Percentiles rank a stretch among this genome's conserved stretches.
Conservation (phyloP, 2,797 vertebrate species). For the Ctenopoma multispine region DNA sequence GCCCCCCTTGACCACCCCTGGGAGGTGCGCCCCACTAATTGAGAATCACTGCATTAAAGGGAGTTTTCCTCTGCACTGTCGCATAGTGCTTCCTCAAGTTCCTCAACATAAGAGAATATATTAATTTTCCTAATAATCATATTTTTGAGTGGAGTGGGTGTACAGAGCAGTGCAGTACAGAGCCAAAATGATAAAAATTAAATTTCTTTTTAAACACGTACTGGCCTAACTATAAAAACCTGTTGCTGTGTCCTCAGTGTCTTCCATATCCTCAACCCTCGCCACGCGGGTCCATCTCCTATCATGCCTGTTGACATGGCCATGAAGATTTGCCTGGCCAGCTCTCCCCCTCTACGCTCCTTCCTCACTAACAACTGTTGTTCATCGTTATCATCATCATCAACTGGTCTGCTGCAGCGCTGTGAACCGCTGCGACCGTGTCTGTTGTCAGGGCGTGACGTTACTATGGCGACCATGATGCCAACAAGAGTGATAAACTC, state of each 20-base stretch:
- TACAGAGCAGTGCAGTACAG: too few relatives aligned
- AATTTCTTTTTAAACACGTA: too few relatives aligned
- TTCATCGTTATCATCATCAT: slow-evolving; percentile 56
- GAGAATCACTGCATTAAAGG: too few relatives aligned
- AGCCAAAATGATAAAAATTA: too few relatives aligned
- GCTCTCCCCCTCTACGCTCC: slow-evolving; percentile 89
- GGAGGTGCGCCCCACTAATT: too few relatives aligned
- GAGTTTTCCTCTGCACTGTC: too few relatives aligned
- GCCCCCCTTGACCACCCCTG: too few relatives aligned
- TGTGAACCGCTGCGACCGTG: slow-evolving; percentile 83
- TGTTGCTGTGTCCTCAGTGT: slow-evolving; percentile 77
- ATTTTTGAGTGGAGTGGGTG: too few relatives aligned
- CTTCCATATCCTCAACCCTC: slow-evolving; percentile 86
- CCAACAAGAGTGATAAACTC: fast-evolving
- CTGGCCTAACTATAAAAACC: too few relatives aligned
- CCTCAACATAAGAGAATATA: too few relatives aligned
- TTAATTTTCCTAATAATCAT: too few relatives aligned
- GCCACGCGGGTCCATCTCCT: slow-evolving; percentile 80
- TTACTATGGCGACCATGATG: background rate
- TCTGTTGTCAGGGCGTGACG: slow-evolving; percentile 79
- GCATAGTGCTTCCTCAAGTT: too few relatives aligned
- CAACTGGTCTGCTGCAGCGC: background rate
- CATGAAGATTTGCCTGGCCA: slow-evolving; percentile 90
- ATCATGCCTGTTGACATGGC: slow-evolving; percentile 92
- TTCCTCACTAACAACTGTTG: slow-evolving; percentile 85